These are phyloP conservation scores for Ectemnius cavifrons DNA, from an alignment of 2,888 invertebrate species.

Conservation along the genomic window DNA sequence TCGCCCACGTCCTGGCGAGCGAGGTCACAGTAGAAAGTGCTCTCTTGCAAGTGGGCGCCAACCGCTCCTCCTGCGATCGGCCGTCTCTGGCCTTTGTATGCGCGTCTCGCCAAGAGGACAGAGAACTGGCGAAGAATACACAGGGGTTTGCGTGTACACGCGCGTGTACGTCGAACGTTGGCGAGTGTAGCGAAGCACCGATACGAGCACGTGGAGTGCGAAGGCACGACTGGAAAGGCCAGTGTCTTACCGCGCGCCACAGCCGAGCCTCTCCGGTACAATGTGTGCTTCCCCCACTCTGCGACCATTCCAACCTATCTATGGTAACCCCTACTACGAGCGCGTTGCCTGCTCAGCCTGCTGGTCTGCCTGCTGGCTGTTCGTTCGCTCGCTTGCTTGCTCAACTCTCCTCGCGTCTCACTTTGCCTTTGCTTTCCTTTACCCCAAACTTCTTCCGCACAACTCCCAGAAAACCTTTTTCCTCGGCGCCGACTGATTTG, in stretches of 20 bases:
- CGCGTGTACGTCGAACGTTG: slow-evolving; percentile 26
- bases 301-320: background rate
- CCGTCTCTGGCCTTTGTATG: too few relatives aligned
- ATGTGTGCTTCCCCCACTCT: background rate
- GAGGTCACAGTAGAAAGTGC: slow-evolving; percentile 73
- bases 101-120: too few relatives aligned
- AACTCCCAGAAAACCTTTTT: background rate
- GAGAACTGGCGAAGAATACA: slow-evolving; percentile 62
- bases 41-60: slow-evolving; percentile 59
- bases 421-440: background rate
- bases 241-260: slow-evolving; percentile 81
- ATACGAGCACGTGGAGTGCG: slow-evolving; percentile 55
- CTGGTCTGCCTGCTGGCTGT: too few relatives aligned
- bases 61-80: too few relatives aligned
- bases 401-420: too few relatives aligned
- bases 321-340: too few relatives aligned
- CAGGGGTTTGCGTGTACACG: slow-evolving; percentile 67
- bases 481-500: background rate
- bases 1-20: slow-evolving; percentile 48
- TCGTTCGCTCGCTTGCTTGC: too few relatives aligned
- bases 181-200: slow-evolving; percentile 2
- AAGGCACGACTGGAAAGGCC: slow-evolving; percentile 69
- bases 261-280: slow-evolving; percentile 10
- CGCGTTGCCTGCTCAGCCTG: too few relatives aligned
- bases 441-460: background rate